phyloP scores from a whole-genome alignment of 2,113 vertebrate genomes.

The Hypocryptadius cinnamomeus region DNA sequence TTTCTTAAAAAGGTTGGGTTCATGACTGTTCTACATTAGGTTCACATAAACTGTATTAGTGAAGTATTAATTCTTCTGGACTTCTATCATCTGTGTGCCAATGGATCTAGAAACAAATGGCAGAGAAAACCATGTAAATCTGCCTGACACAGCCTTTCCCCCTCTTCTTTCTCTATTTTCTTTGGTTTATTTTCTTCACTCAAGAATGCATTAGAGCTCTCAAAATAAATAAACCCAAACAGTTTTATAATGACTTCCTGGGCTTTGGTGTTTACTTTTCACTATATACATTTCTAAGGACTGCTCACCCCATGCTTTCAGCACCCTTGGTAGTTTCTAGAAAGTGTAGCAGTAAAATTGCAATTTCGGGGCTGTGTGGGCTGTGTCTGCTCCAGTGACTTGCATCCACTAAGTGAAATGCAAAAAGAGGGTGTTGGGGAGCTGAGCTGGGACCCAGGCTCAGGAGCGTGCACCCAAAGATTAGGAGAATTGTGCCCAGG shows the following conservation, averaged over 20 bases:
- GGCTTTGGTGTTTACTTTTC: background rate
- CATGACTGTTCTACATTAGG: background rate
- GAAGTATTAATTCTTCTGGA: background rate
- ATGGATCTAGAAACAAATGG: background rate
- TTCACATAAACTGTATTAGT: background rate
- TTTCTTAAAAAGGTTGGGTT: background rate
- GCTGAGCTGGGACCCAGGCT: background rate
- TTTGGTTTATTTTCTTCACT: background rate
- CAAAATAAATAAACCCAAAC: background rate
- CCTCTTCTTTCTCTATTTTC: background rate
- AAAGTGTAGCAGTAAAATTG: background rate
- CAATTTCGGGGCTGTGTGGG: background rate
- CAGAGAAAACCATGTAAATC: background rate
- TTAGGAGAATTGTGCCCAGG: background rate
- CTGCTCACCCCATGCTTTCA: background rate
- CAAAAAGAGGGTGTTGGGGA: background rate
- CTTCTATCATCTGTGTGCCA: background rate
- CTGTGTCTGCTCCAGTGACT: background rate
- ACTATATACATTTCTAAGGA: background rate
- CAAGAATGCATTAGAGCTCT: background rate
- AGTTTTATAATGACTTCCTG: background rate
- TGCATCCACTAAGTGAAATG: background rate
- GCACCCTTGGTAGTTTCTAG: background rate
- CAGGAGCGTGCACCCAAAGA: background rate
- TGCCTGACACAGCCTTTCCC: background rate